These are phyloP conservation scores for Drosophila elegans DNA, from an alignment of 1,140 invertebrate genomes.

Conservation along the genomic window DNA sequence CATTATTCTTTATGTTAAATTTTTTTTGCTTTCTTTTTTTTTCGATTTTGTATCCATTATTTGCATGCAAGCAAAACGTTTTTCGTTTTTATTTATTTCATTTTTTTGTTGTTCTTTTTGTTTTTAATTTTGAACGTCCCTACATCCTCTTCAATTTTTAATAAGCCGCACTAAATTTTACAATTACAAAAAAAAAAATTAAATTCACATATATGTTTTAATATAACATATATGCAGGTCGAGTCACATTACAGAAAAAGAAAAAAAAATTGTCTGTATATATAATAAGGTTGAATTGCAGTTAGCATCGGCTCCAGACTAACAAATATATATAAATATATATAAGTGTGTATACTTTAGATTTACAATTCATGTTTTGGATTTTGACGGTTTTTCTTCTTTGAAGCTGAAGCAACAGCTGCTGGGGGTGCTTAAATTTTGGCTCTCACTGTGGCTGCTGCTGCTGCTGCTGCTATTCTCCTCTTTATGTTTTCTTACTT, in stretches of 20 bases:
- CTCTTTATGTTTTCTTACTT: slow-evolving; percentile 11
- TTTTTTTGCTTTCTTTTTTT: slow-evolving; percentile 28
- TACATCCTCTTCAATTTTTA: slow-evolving; percentile 25
- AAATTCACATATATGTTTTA: slow-evolving; percentile 40
- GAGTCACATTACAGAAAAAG: slow-evolving; percentile 64
- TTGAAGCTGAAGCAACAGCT: slow-evolving; percentile 12
- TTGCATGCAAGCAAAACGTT: slow-evolving; percentile 57
- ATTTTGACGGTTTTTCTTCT: not conserved
- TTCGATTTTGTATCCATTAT: slow-evolving; percentile 26
- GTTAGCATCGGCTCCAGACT: slow-evolving; percentile 43
- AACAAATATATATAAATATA: slow-evolving; percentile 61
- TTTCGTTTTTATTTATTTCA: slow-evolving; percentile 23
- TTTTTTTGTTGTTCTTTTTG: slow-evolving; percentile 18
- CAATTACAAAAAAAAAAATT: slow-evolving; percentile 75
- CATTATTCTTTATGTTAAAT: slow-evolving; percentile 64
- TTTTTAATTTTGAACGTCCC: slow-evolving; percentile 39
- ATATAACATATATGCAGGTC: slow-evolving; percentile 49
- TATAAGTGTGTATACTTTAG: slow-evolving; percentile 25
- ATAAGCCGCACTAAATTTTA: slow-evolving; percentile 78
- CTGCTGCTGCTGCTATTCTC: slow-evolving; percentile 7
- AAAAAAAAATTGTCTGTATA: slow-evolving; percentile 48
- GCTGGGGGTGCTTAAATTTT: slow-evolving; percentile 18
- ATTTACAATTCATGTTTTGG: slow-evolving; percentile 50
- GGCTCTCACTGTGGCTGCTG: slow-evolving; percentile 15
- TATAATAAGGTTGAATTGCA: slow-evolving; percentile 47